These are phyloP conservation scores for Parotocinclus haroldoi DNA, from an alignment of 2,797 vertebrate genomes.

Conservation along the genomic window DNA sequence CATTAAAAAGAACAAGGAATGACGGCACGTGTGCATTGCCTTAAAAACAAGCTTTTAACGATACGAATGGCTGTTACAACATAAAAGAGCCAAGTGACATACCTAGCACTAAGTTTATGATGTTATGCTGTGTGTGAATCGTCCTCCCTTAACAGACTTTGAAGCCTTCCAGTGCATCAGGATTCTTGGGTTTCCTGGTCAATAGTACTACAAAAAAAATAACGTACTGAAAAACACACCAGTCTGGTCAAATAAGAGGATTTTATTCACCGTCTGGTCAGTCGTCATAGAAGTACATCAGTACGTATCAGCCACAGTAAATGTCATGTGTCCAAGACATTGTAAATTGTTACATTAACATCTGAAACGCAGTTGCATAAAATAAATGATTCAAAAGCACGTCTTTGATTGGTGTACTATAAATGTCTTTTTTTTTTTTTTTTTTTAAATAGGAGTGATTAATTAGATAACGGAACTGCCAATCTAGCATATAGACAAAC, in stretches of 20 bases:
- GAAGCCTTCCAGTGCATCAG: constrained; percentile 3
- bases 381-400: constrained; percentile 45
- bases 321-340: constrained; percentile 58
- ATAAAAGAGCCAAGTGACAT: constrained; percentile 18
- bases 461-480: too few relatives aligned
- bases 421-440: too few relatives aligned
- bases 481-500: too few relatives aligned
- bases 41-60: constrained; percentile 34
- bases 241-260: constrained; percentile 12
- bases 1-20: background rate
- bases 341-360: constrained; percentile 48
- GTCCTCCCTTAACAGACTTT: background rate
- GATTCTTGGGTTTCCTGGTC: background rate
- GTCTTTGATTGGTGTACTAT: too few relatives aligned
- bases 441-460: too few relatives aligned
- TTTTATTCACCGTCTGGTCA: constrained; percentile 55
- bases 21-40: constrained; percentile 33
- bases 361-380: constrained; percentile 64
- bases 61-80: constrained; percentile 27
- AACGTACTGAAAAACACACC: background rate
- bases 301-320: constrained; percentile 20
- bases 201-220: background rate
- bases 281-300: constrained; percentile 10
- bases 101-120: constrained; percentile 10
- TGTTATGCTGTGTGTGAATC: constrained; percentile 8